Percentiles rank a stretch among this genome's conserved stretches.
phyloP scores from a whole-genome alignment of 2,113 vertebrate species.

The Cebidichthys violaceus region DNA sequence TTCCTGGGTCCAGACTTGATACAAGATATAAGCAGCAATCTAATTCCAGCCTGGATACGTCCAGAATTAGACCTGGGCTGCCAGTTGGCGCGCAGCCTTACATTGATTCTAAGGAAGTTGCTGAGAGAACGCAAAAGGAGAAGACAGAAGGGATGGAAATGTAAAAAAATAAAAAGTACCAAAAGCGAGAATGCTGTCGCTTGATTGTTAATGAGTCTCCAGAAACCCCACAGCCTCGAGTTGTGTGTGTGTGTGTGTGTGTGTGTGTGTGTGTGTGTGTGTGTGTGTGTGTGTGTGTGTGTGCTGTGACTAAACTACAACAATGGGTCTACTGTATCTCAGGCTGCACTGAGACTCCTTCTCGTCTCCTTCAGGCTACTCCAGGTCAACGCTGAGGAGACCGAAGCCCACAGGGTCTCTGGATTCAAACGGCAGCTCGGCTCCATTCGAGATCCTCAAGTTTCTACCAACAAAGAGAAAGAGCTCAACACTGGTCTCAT shows the following conservation, averaged over 20 bases:
- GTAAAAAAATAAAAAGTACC: conserved; percentile 2
- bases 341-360: conserved; percentile 43
- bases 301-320: conserved; percentile 72
- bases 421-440: conserved; percentile 11
- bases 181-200: conserved; percentile 21
- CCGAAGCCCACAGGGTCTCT: conserved; percentile 30
- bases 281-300: conserved; percentile 70
- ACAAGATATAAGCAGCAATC: conserved; percentile 36
- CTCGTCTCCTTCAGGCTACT: conserved; percentile 53
- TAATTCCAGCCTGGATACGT: conserved; percentile 25
- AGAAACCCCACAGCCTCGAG: conserved; percentile 65
- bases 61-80: conserved; percentile 44
- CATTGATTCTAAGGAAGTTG: conserved; percentile 21
- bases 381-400: conserved; percentile 38
- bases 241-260: conserved; percentile 72
- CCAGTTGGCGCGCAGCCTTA: conserved; percentile 7
- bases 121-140: conserved; percentile 16
- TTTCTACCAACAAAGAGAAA: conserved; percentile 35
- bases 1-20: conserved; percentile 23
- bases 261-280: conserved; percentile 72
- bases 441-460: not conserved
- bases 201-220: conserved; percentile 69
- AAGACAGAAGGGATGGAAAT: not conserved
- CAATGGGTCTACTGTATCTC: conserved; percentile 63
- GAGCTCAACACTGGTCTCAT: too few species aligned